A percentile compares a stretch with the other conserved stretches of the same genome.
Conservation (phyloP, 1,140 invertebrate species). For the Drosophila ohnishii region DNA sequence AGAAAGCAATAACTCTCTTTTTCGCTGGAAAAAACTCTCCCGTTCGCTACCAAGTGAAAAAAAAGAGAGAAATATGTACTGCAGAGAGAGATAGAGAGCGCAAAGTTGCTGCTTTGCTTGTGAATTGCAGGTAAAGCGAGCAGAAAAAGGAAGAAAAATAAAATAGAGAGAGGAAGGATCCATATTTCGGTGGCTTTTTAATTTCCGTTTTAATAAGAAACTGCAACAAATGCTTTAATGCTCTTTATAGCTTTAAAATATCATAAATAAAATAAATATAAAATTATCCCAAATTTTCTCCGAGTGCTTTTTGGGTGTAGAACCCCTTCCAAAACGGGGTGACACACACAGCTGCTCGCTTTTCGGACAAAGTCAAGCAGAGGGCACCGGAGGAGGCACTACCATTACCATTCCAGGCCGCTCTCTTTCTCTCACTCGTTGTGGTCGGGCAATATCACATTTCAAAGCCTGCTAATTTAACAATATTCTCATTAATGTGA, state of each 20-base stretch:
- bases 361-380: slow-evolving; percentile 65
- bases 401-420: slow-evolving; percentile 6
- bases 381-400: slow-evolving; percentile 30
- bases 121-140: background rate
- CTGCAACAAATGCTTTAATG: no score
- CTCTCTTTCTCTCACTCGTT: slow-evolving; percentile 21
- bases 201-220: no score
- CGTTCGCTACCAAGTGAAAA: no score
- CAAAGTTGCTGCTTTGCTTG: background rate
- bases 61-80: no score
- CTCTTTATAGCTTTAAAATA: no score
- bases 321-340: slow-evolving; percentile 32
- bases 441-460: slow-evolving; percentile 82
- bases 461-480: slow-evolving; percentile 83
- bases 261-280: background rate
- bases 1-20: no score
- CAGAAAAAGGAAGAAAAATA: no score
- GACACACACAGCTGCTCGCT: slow-evolving; percentile 68
- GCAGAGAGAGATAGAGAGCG: no score
- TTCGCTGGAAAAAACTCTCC: no score
- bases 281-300: background rate
- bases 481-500: slow-evolving; percentile 83
- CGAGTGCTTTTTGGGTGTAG: background rate
- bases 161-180: no score
- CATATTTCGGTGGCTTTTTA: no score